phyloP scores from a whole-genome alignment of 2,888 invertebrate species.

The Abrostola triplasia region DNA sequence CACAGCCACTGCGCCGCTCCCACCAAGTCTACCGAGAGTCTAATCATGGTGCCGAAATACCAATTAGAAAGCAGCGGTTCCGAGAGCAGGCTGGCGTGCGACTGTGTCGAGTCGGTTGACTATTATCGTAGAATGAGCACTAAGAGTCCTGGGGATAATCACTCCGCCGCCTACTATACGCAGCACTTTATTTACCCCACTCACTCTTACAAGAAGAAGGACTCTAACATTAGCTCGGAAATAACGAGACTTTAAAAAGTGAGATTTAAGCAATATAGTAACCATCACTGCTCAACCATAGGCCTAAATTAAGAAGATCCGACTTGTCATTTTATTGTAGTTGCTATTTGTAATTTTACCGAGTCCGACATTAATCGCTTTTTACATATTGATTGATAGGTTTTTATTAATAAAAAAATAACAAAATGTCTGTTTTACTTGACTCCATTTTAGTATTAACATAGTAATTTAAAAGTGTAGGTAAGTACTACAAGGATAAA shows the following conservation, averaged over 20 bases:
- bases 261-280: conserved; percentile 47
- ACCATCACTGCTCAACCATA: conserved; percentile 65
- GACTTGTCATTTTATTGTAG: conserved; percentile 28
- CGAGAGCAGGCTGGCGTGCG: conserved; percentile 92
- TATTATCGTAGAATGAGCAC: conserved; percentile 77
- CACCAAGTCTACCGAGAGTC: conserved; percentile 94
- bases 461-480: no score
- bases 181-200: conserved; percentile 86
- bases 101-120: conserved; percentile 89
- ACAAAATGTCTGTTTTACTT: conserved; percentile 5
- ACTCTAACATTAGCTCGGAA: conserved; percentile 90
- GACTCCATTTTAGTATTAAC: no score
- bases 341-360: conserved; percentile 49
- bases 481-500: no score
- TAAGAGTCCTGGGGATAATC: conserved; percentile 76
- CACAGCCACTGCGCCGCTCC: conserved; percentile 89
- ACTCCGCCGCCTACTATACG: conserved; percentile 77
- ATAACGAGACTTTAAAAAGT: conserved; percentile 89
- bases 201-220: conserved; percentile 85
- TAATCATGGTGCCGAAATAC: conserved; percentile 91
- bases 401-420: conserved; percentile 63
- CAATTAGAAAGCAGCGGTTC: conserved; percentile 88
- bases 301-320: conserved; percentile 49
- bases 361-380: conserved; percentile 48
- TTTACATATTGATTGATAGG: conserved; percentile 62